Base-by-base conservation (phyloP, 2,888 invertebrate species). In the Eremobia ochroleuca region DNA sequence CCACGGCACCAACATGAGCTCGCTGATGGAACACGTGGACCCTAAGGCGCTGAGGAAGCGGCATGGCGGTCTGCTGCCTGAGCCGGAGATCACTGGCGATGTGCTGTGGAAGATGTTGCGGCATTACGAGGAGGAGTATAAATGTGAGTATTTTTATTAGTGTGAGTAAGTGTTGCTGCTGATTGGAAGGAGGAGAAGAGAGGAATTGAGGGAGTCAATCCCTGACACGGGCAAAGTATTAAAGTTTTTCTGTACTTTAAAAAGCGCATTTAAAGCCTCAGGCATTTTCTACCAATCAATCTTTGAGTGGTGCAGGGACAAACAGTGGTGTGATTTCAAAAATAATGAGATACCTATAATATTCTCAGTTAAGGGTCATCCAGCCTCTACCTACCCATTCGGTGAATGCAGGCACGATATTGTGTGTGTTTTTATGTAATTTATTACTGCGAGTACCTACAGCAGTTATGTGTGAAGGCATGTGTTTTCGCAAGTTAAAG, bases 31-130 rank as follows among this genome's bases (percentile, higher is more conserved):
- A 58, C 97, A 97, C 81, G 94, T 98, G 8, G 97, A 97, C 62
- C 94, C 96, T 0, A 96, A 97, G 58, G 96, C 97, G 25, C 90
- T 98, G 85, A 97, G 98, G 28, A 94, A 95, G 46, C 95, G 97
- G 77, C 98, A 98, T 83, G 98, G 98, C 0, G 98, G 98, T 0
- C 95, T 95, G 2, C 94, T 98, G 62, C 97, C 98, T 0, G 97
- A 98, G 15, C 97, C 98, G 0, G 97, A 97, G 49, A 96, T 97
- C 81, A 95, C 97, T 2, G 98, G 98, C 0, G 95, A 97, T 25
- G 91, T 97, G n/a, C 94, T 98, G 77, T 97, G 97, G 87, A 97
- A 98, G 79, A 97, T 98, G 95, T 96, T 98, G 58, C 95, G 96
- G 70, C 95, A 97, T 88, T 98, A 98, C 87, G 97, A 98, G 87